phyloP scores from a whole-genome alignment of 37 sponge, comb jelly and placozoan species.

The Beroe forskalii region DNA sequence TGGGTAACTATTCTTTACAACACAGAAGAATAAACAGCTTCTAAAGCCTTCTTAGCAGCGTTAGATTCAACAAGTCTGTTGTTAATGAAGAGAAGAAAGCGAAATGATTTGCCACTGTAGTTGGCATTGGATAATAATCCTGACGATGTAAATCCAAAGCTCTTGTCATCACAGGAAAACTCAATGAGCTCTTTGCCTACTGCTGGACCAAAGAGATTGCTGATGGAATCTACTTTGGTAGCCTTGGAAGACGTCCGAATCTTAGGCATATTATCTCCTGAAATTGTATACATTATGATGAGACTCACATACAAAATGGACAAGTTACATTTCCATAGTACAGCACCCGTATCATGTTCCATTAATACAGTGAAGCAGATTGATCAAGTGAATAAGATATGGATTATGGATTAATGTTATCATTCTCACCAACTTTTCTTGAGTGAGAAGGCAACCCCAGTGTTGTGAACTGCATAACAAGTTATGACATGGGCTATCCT shows the following conservation, averaged over 20 bases:
- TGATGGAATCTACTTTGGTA: slow-evolving; percentile 74
- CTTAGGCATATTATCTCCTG: slow-evolving; percentile 79
- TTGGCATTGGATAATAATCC: slow-evolving; percentile 92
- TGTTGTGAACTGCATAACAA: slow-evolving; percentile 92
- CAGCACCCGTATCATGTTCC: not conserved
- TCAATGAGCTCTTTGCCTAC: slow-evolving; percentile 81
- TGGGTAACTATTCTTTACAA: slow-evolving; percentile 89
- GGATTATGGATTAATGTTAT: not conserved
- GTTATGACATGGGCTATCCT: slow-evolving; percentile 84
- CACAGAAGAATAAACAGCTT: slow-evolving; percentile 81
- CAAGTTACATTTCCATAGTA: not conserved
- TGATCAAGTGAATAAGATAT: too few relatives aligned
- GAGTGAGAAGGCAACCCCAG: slow-evolving; percentile 79
- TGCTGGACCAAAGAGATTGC: slow-evolving; percentile 68
- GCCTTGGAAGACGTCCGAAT: slow-evolving; percentile 72
- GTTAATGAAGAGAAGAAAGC: slow-evolving; percentile 95
- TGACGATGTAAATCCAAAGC: slow-evolving; percentile 77
- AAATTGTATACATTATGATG: too few relatives aligned
- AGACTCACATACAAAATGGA: not conserved
- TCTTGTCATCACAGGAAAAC: slow-evolving; percentile 72
- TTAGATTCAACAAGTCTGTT: slow-evolving; percentile 90
- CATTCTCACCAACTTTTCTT: slow-evolving; percentile 79
- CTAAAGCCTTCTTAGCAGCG: slow-evolving; percentile 76
- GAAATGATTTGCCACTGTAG: slow-evolving; percentile 87
- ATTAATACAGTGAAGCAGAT: not conserved